Conservation (phyloP, 2,888 invertebrate genomes). For the Athripsodes cinereus region DNA sequence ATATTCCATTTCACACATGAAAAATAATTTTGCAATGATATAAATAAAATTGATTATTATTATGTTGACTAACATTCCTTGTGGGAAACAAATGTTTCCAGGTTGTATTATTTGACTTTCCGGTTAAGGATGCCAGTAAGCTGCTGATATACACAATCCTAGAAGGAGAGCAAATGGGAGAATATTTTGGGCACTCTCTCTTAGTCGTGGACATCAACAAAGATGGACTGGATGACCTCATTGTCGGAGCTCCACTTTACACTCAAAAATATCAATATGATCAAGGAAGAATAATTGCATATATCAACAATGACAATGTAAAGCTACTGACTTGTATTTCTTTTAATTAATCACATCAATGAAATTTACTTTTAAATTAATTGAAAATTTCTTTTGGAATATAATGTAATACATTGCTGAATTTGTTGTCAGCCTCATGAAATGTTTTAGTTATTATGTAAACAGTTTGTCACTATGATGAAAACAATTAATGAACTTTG, state of each 20-base stretch:
- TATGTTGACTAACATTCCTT: too few relatives aligned
- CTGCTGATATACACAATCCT: conserved; percentile 31
- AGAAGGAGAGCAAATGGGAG: conserved; percentile 50
- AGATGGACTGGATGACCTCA: conserved; percentile 54
- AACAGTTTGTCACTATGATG: too few relatives aligned
- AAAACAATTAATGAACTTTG: too few relatives aligned
- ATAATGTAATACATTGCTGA: too few relatives aligned
- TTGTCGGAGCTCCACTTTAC: conserved; percentile 59
- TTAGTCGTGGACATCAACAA: conserved; percentile 52
- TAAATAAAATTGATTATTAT: too few relatives aligned
- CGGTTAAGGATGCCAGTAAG: conserved; percentile 31
- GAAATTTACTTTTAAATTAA: too few relatives aligned
- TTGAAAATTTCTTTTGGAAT: neutral
- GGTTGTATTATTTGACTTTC: conserved; percentile 44
- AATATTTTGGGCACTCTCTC: conserved; percentile 58
- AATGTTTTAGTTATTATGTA: too few relatives aligned
- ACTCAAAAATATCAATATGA: conserved; percentile 41
- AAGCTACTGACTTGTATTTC: too few relatives aligned
- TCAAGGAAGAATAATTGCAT: conserved; percentile 57
- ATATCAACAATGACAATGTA: conserved; percentile 40
- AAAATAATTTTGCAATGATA: too few relatives aligned
- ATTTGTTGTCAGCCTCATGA: too few relatives aligned
- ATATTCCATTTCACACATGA: too few relatives aligned
- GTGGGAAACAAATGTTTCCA: conserved; percentile 39
- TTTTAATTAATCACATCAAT: too few relatives aligned